Evolutionary conservation across 92 coral and sea anemone genomes (phyloP).

Genomic region (Paragorgia papillata): DNA sequence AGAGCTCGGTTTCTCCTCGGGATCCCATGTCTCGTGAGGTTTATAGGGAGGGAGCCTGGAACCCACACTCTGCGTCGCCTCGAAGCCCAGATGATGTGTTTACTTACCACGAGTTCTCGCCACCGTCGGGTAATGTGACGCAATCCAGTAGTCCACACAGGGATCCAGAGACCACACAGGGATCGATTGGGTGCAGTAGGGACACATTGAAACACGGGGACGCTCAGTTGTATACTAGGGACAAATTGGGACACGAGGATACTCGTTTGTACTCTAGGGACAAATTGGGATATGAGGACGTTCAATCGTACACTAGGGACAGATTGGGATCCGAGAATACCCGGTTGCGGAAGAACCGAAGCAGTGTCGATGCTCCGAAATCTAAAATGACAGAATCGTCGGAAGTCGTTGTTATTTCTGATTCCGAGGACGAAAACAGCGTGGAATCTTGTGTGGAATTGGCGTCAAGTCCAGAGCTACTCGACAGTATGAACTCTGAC

Average conservation of each 20-base stretch:
- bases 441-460: neutral
- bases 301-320: too few relatives aligned
- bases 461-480: neutral
- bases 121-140: too few relatives aligned
- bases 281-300: neutral
- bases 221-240: neutral
- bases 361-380: neutral
- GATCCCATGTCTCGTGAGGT: neutral
- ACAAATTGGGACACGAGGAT: neutral
- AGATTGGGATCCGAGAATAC: neutral
- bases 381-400: neutral
- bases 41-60: too few relatives aligned
- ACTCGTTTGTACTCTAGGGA: neutral
- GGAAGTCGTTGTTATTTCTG: conserved; percentile 6
- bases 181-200: neutral
- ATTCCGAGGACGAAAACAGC: conserved; percentile 30
- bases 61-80: neutral
- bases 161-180: too few relatives aligned
- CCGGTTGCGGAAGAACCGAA: neutral
- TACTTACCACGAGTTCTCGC: neutral
- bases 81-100: neutral
- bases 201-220: neutral
- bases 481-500: neutral
- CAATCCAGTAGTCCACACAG: too few relatives aligned
- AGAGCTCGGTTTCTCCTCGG: neutral